Percentiles rank a stretch among this genome's conserved stretches.
phyloP scores from a whole-genome alignment of 2,797 vertebrate species.

The Gymnoscopelus microlampas region DNA sequence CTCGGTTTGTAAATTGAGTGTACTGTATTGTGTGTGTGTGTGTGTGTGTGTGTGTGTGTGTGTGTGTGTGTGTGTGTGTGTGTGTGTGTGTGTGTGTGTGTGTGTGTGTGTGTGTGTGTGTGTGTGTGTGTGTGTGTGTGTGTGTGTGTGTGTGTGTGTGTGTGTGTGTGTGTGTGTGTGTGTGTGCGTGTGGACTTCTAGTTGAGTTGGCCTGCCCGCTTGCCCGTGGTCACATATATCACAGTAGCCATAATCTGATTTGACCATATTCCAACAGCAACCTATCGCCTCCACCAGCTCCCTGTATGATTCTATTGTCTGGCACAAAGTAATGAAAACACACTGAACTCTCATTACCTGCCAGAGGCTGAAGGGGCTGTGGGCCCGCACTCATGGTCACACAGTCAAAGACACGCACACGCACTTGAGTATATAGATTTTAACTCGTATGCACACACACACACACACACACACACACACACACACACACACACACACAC shows the following conservation, averaged over 20 bases:
- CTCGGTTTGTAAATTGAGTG: background rate
- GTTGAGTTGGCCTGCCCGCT: slow-evolving; percentile 54
- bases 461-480: slow-evolving; percentile 22
- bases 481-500: slow-evolving; percentile 19
- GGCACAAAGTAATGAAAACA: slow-evolving; percentile 78
- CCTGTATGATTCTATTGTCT: slow-evolving; percentile 67
- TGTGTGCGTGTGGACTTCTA: background rate
- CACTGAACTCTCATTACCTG: slow-evolving; percentile 75
- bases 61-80: too few relatives aligned
- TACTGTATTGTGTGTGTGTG: background rate
- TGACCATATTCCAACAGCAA: slow-evolving; percentile 66
- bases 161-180: slow-evolving; percentile 7
- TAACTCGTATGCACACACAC: background rate
- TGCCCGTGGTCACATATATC: slow-evolving; percentile 68
- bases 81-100: slow-evolving; percentile 4
- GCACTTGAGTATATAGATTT: background rate
- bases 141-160: slow-evolving; percentile 12
- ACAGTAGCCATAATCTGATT: slow-evolving; percentile 72
- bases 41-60: background rate
- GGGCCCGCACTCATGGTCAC: background rate
- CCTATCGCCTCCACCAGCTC: slow-evolving; percentile 57
- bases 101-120: slow-evolving; percentile 8
- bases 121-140: slow-evolving; percentile 23
- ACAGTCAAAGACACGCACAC: background rate
- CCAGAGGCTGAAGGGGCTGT: slow-evolving; percentile 55